These are phyloP conservation scores for Calonectris borealis DNA, from an alignment of 2,113 vertebrate species.

Conservation along the genomic window DNA sequence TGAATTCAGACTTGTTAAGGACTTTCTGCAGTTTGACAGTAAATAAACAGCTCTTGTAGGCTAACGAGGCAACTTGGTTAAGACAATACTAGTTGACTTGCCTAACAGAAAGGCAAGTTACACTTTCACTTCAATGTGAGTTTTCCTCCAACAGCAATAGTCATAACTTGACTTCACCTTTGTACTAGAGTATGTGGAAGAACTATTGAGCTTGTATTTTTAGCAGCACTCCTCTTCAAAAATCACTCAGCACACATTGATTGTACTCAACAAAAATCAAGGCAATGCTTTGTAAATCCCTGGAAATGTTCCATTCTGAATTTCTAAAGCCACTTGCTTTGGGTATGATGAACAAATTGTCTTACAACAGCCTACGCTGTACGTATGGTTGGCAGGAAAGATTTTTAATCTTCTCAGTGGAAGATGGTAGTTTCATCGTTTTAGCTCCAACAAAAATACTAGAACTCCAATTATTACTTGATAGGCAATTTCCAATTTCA, in stretches of 20 bases:
- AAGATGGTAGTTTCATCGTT: constrained; percentile 3
- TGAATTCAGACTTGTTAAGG: neutral
- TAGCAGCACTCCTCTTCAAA: neutral
- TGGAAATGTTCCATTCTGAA: neutral
- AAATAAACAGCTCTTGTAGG: neutral
- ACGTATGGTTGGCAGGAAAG: neutral
- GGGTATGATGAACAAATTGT: constrained; percentile 19
- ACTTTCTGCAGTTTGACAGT: neutral
- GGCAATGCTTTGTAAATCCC: neutral
- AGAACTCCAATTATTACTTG: neutral
- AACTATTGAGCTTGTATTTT: neutral
- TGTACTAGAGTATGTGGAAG: neutral
- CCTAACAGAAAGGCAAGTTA: neutral
- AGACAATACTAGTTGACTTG: neutral
- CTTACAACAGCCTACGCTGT: neutral
- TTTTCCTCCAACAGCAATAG: neutral
- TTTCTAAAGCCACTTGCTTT: neutral
- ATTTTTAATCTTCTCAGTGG: neutral
- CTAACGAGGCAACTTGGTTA: neutral
- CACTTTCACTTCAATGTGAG: neutral
- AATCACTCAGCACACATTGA: neutral
- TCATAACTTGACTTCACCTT: neutral
- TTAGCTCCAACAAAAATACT: constrained; percentile 9
- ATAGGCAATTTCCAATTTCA: neutral
- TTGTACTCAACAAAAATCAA: neutral